Conservation (phyloP, 2,888 invertebrate genomes). For the Drosophila cognata region DNA sequence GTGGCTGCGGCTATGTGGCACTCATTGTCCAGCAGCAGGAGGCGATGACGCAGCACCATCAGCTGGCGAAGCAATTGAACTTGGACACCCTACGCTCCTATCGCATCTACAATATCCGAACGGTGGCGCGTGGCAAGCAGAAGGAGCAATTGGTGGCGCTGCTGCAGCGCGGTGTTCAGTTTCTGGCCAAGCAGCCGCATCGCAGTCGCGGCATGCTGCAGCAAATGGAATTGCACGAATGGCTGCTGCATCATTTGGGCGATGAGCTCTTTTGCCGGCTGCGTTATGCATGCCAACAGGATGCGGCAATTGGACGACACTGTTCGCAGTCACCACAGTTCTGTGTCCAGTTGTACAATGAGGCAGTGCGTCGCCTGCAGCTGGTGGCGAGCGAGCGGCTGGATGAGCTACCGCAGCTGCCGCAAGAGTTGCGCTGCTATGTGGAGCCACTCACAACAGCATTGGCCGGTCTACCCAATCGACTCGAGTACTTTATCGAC, state of each 20-base stretch:
- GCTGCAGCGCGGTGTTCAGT: slow-evolving; percentile 83
- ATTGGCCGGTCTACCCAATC: slow-evolving; percentile 86
- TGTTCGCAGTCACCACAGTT: slow-evolving; percentile 85
- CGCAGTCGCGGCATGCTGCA: slow-evolving; percentile 86
- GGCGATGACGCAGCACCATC: slow-evolving; percentile 29
- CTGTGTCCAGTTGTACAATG: slow-evolving; percentile 88
- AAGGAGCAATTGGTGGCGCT: slow-evolving; percentile 40
- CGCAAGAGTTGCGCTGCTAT: slow-evolving; percentile 88
- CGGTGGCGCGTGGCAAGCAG: slow-evolving; percentile 24
- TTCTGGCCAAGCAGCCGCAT: slow-evolving; percentile 55
- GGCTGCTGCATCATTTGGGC: slow-evolving; percentile 87
- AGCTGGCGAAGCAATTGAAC: slow-evolving; percentile 55
- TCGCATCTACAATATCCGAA: slow-evolving; percentile 40
- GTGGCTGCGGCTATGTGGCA: slow-evolving; percentile 74
- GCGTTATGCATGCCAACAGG: slow-evolving; percentile 65
- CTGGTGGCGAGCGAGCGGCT: slow-evolving; percentile 87
- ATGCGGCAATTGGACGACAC: slow-evolving; percentile 81
- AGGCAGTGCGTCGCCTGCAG: slow-evolving; percentile 88
- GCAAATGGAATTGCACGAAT: slow-evolving; percentile 87
- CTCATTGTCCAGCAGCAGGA: slow-evolving; percentile 72
- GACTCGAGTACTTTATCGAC: slow-evolving; percentile 88
- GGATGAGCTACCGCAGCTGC: slow-evolving; percentile 88
- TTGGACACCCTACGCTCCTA: slow-evolving; percentile 83
- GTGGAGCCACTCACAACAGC: slow-evolving; percentile 84
- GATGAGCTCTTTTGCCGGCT: slow-evolving; percentile 88